phyloP scores from a whole-genome alignment of 1,140 invertebrate species.

The Ephestia elutella region DNA sequence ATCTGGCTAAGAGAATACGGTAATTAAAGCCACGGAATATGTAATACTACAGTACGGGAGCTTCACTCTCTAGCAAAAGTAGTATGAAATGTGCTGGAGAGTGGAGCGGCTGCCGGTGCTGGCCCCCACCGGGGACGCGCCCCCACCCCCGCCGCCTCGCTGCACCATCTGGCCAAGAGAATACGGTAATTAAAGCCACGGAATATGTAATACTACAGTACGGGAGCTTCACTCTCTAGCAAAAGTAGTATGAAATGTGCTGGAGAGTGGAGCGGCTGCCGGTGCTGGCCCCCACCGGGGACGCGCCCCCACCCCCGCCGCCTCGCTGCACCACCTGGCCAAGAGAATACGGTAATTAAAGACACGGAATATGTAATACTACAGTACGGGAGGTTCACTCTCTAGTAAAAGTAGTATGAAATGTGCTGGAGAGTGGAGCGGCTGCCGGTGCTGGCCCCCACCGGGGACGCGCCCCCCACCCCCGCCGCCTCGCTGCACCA shows the following conservation, averaged over 20 bases:
- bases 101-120: slow-evolving; percentile 96
- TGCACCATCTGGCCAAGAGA: slow-evolving; percentile 82
- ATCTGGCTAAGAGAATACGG: slow-evolving; percentile 77
- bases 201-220: background rate
- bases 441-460: too few species aligned
- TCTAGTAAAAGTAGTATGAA: too few species aligned
- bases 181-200: slow-evolving; percentile 53
- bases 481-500: too few species aligned
- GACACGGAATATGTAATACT: background rate
- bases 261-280: slow-evolving; percentile 98
- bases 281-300: slow-evolving; percentile 87
- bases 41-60: too few species aligned
- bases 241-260: too few species aligned
- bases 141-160: slow-evolving; percentile 84
- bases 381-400: too few species aligned
- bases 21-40: slow-evolving; percentile 12
- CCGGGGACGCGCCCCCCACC: too few species aligned
- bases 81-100: slow-evolving; percentile 97
- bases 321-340: slow-evolving; percentile 88
- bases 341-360: slow-evolving; percentile 71
- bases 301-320: slow-evolving; percentile 83
- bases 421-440: too few species aligned
- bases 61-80: too few species aligned
- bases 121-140: slow-evolving; percentile 87
- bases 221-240: too few species aligned